Evolutionary conservation across 1,140 invertebrate species (phyloP), one percentile per base, ranked within the genome.

Genomic region (Varroa destructor): DNA sequence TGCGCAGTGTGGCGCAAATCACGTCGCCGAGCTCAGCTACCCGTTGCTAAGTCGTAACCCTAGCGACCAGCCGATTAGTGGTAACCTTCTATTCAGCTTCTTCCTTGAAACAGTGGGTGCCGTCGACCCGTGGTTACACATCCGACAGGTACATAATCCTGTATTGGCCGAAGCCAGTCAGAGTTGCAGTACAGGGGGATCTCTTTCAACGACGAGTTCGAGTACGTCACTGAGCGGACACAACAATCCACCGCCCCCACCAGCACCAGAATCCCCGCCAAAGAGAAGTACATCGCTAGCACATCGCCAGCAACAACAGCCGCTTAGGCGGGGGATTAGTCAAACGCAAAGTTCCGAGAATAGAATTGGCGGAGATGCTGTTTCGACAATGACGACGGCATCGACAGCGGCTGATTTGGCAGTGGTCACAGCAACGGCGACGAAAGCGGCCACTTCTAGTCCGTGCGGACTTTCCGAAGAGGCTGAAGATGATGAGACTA

Each of bases 51-150:
- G 61, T 8, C 10, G 61, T 5, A 67, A 67, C 46, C 61, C 61
- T 5, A 43, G 40, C 12, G 61, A 67, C 36, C 40, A 67, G 12
- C 61, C 61, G 61, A 67, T 67, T 4, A 67, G 61, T 40, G 61
- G 61, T 40, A 67, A 67, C 37, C 61, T 67, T 1, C 46, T 67
- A 46, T 67, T 67, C 36, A 67, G 61, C 61, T 67, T 67, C 8
- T 67, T 67, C 61, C 46, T 67, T 12, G 61, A 67, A 37, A 67
- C 61, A 8, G 40, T 72, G 5, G 54, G 64, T 71, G 36, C 56
- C 72, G 75, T 75, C 67, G 75, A 75, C 51, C 75, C 74, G 36
- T 75, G 74, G 74, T 71, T 72, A n/a, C 74, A 75, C 43, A 75
- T 75, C n/a, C 73, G 75, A 6, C 75, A 75, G 61, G 74, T 75